These are phyloP conservation scores for Xylophagus ater DNA, from an alignment of 2,888 invertebrate genomes.

Conservation along the genomic window DNA sequence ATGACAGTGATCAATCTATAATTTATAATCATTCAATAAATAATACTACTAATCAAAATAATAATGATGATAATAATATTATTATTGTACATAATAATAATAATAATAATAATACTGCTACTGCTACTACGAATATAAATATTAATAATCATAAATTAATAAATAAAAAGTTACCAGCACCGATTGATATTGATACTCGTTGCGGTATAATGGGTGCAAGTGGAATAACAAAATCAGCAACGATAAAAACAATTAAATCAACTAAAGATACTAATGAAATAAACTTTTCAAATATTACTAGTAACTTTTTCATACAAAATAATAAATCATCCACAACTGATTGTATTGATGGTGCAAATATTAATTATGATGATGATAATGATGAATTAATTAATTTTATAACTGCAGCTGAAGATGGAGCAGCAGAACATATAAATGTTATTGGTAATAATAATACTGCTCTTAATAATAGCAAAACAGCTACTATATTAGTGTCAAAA, in stretches of 20 bases:
- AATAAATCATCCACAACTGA: background rate
- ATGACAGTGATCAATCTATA: conserved; percentile 26
- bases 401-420: conserved; percentile 14
- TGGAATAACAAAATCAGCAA: conserved; percentile 3
- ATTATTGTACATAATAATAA: conserved; percentile 16
- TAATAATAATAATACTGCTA: conserved; percentile 2
- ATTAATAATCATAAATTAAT: conserved; percentile 13
- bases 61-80: conserved; percentile 14
- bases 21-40: conserved; percentile 10
- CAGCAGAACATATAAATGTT: conserved; percentile 11
- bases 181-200: background rate
- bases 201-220: background rate
- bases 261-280: background rate
- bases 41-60: conserved; percentile 4
- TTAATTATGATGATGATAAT: background rate
- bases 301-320: background rate
- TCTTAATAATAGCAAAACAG: conserved; percentile 31
- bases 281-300: background rate
- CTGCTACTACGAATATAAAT: no score
- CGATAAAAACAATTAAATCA: conserved; percentile 1
- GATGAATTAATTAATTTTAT: background rate
- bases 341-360: background rate
- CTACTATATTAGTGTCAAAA: conserved; percentile 40
- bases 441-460: conserved; percentile 11
- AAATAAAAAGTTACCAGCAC: conserved; percentile 12